phyloP scores from a whole-genome alignment of 1,140 invertebrate species.

The Holcopasites calliopsidis region DNA sequence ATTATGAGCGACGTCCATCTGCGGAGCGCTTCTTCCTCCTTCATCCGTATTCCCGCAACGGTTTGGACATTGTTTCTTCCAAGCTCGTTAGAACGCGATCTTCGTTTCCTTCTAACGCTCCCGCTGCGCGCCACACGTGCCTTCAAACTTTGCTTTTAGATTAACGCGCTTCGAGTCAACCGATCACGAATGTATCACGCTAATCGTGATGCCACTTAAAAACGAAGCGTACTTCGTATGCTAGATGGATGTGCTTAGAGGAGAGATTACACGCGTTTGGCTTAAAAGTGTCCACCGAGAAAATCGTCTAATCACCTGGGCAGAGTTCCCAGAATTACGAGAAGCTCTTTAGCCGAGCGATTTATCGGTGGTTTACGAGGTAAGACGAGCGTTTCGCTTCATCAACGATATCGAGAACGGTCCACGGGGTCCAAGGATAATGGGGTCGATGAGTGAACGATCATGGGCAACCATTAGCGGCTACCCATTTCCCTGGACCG shows the following conservation, averaged over 20 bases:
- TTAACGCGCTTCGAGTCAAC: slow-evolving; percentile 30
- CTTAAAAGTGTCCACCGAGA: slow-evolving; percentile 29
- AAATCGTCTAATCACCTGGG: slow-evolving; percentile 21
- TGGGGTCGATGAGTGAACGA: slow-evolving; percentile 43
- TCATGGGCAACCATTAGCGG: slow-evolving; percentile 24
- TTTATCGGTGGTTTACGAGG: slow-evolving; percentile 51
- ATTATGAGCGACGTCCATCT: slow-evolving; percentile 56
- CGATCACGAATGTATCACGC: not conserved
- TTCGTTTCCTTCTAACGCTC: too few relatives aligned
- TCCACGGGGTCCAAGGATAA: slow-evolving; percentile 39
- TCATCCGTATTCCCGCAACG: slow-evolving; percentile 36
- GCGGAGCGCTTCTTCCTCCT: slow-evolving; percentile 30
- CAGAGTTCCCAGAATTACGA: slow-evolving; percentile 53
- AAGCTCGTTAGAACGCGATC: not conserved
- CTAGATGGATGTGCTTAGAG: not conserved
- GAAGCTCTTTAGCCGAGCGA: slow-evolving; percentile 38
- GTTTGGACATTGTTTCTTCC: not conserved
- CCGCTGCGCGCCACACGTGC: not conserved
- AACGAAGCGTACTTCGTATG: not conserved
- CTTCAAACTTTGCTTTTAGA: slow-evolving; percentile 3
- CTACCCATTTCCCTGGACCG: slow-evolving; percentile 19
- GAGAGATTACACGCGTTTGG: not conserved
- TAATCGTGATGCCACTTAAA: slow-evolving; percentile 45
- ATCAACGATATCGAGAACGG: slow-evolving; percentile 54
- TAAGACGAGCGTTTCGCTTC: slow-evolving; percentile 53